A percentile compares a stretch with the other conserved stretches of the same genome.
Evolutionary conservation across 92 coral and sea anemone species (phyloP).

Genomic region (Micromussa lordhowensis): DNA sequence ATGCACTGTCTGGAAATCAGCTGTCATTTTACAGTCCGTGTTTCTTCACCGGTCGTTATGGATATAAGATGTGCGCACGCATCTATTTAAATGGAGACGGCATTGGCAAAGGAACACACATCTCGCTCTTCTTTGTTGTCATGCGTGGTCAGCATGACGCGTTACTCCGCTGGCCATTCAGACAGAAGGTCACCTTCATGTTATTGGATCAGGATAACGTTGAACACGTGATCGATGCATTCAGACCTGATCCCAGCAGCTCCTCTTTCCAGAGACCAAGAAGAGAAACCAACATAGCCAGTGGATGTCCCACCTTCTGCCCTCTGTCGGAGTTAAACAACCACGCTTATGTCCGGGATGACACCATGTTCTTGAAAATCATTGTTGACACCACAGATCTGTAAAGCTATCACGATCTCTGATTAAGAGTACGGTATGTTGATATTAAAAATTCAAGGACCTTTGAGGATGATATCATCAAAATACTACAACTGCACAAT

Average conservation of each 20-base stretch:
- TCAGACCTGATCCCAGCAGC: slow-evolving; percentile 86
- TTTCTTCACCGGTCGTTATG: slow-evolving; percentile 66
- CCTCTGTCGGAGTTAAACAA: slow-evolving; percentile 73
- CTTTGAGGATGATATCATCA: neutral
- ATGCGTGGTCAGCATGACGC: slow-evolving; percentile 82
- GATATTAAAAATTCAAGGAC: neutral
- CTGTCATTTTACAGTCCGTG: slow-evolving; percentile 65
- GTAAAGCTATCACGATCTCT: neutral
- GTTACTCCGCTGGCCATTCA: slow-evolving; percentile 88
- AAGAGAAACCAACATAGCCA: slow-evolving; percentile 79
- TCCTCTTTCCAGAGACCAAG: slow-evolving; percentile 83
- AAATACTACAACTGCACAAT: neutral
- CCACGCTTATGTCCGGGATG: slow-evolving; percentile 83
- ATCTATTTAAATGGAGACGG: slow-evolving; percentile 75
- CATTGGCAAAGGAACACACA: slow-evolving; percentile 66
- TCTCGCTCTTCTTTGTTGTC: slow-evolving; percentile 73
- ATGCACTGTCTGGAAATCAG: slow-evolving; percentile 54
- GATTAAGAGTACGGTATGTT: neutral
- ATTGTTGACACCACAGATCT: slow-evolving; percentile 74
- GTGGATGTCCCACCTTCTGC: slow-evolving; percentile 83
- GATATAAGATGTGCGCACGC: slow-evolving; percentile 77
- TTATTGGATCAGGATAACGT: slow-evolving; percentile 78
- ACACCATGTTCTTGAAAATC: slow-evolving; percentile 76
- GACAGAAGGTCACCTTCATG: slow-evolving; percentile 88
- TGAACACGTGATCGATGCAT: slow-evolving; percentile 87